These are phyloP conservation scores for Melanerpes formicivorus DNA, from an alignment of 2,113 vertebrate genomes.

Conservation along the genomic window DNA sequence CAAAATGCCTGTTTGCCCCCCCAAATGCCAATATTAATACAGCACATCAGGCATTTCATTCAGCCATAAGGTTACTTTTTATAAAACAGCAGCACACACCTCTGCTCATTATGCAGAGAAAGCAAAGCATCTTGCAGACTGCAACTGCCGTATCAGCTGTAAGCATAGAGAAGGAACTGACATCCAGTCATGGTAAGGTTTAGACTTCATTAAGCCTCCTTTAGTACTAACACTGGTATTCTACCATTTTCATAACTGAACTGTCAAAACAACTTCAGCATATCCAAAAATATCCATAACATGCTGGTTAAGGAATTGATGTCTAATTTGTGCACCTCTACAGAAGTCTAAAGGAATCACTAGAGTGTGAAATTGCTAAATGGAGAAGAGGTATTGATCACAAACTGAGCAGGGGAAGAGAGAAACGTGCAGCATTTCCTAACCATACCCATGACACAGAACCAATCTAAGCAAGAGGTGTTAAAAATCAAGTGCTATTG, in stretches of 20 bases:
- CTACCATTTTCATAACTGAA: constrained; percentile 21
- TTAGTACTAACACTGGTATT: background rate
- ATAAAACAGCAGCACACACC: background rate
- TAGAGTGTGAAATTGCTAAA: constrained; percentile 23
- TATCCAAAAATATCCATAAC: background rate
- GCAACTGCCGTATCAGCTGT: background rate
- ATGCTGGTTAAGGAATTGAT: background rate
- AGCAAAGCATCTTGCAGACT: background rate
- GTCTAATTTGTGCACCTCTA: constrained; percentile 19
- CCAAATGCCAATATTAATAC: background rate
- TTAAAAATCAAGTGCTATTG: background rate
- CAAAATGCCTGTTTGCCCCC: background rate
- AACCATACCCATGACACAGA: background rate
- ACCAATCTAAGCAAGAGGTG: background rate
- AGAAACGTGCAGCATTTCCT: background rate
- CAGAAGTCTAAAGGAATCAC: constrained; percentile 27
- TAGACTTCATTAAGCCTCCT: background rate
- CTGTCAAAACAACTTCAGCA: constrained; percentile 11
- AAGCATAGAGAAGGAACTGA: background rate
- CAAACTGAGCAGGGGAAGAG: background rate
- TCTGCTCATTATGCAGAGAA: background rate
- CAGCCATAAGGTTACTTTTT: background rate
- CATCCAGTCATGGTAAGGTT: background rate
- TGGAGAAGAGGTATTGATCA: background rate
- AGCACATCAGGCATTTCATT: background rate